Percentiles rank a stretch among this genome's conserved stretches.
These are phyloP conservation scores for Ectemnius cavifrons DNA, from an alignment of 2,888 invertebrate genomes.

Conservation along the genomic window DNA sequence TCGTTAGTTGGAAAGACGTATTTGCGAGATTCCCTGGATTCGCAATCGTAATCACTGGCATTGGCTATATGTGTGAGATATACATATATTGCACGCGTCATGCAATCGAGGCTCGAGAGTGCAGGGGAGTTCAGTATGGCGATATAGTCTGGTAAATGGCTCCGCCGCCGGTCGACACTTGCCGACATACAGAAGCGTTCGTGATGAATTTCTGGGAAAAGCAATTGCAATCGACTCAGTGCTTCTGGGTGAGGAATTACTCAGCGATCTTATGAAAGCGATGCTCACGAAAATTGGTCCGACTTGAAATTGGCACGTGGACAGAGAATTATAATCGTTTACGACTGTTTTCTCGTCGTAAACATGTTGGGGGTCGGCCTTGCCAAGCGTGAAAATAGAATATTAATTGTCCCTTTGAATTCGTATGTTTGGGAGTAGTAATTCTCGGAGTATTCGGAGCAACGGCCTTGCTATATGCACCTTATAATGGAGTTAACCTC, in stretches of 20 bases:
- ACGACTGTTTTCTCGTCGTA: constrained; percentile 14
- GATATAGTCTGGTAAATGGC: background rate
- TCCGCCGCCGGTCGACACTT: background rate
- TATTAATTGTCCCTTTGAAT: constrained; percentile 5
- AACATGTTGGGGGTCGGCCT: constrained; percentile 23
- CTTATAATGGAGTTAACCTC: background rate
- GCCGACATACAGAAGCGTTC: background rate
- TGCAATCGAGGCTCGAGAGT: too few species aligned
- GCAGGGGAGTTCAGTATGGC: constrained; percentile 1
- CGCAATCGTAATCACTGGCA: too few species aligned
- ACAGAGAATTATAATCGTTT: constrained; percentile 12
- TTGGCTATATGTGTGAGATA: too few species aligned
- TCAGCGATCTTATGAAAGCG: background rate
- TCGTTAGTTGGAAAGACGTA: too few species aligned
- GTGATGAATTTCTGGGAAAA: constrained; percentile 33
- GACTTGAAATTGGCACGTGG: constrained; percentile 38
- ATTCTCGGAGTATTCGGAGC: too few species aligned
- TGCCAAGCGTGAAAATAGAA: constrained; percentile 10
- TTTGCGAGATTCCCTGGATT: too few species aligned
- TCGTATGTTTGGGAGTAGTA: background rate
- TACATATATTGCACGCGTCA: too few species aligned
- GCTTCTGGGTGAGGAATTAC: constrained; percentile 20
- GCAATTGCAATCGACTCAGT: constrained; percentile 7
- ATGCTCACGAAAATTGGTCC: constrained; percentile 24
- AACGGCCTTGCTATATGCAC: too few species aligned